These are phyloP conservation scores for Sphenodon punctatus DNA, from an alignment of 2,797 vertebrate species.

Conservation along the genomic window DNA sequence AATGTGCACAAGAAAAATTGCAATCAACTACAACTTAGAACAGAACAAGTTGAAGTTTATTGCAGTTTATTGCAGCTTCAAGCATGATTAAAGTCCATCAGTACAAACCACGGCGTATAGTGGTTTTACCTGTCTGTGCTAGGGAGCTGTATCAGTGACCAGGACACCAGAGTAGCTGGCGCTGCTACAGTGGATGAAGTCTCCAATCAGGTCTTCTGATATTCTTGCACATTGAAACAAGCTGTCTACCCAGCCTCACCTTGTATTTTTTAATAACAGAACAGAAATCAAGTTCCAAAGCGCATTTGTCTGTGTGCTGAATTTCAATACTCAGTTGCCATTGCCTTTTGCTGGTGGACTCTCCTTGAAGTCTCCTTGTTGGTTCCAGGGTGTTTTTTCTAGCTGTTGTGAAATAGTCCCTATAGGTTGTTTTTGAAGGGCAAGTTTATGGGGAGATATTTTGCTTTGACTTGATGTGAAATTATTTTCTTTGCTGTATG, in stretches of 20 bases:
- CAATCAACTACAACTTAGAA: too few relatives aligned
- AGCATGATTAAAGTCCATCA: too few relatives aligned
- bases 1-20: too few relatives aligned
- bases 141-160: neutral
- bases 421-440: conserved; percentile 21
- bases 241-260: neutral
- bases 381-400: neutral
- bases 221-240: neutral
- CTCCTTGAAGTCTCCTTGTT: neutral
- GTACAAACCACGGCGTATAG: too few relatives aligned
- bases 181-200: neutral
- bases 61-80: neutral
- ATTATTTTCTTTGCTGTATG: conserved; percentile 35
- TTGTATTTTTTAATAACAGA: conserved; percentile 6
- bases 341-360: neutral
- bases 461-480: conserved; percentile 13
- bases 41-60: too few relatives aligned
- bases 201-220: neutral
- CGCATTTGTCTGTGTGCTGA: neutral
- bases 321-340: conserved; percentile 11
- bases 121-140: neutral
- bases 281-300: neutral
- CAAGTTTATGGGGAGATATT: neutral
- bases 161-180: too few relatives aligned
- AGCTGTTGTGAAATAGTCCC: conserved; percentile 1